Percentiles rank a stretch among this genome's conserved stretches.
phyloP scores from a whole-genome alignment of 2,797 vertebrate genomes.

The Coendou prehensilis region DNA sequence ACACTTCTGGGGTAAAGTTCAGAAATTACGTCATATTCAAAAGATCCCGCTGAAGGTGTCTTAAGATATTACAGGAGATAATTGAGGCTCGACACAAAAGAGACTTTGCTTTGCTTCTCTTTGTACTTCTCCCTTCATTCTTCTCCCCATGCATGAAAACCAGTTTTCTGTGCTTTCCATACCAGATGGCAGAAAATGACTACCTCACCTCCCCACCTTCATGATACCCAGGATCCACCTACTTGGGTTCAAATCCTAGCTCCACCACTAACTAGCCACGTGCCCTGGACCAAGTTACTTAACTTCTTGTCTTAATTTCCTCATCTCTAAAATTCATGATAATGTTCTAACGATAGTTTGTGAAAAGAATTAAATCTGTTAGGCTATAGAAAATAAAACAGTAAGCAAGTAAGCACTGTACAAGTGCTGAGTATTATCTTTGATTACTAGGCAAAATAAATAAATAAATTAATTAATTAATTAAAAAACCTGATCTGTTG shows the following conservation, averaged over 20 bases:
- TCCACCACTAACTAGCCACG: background rate
- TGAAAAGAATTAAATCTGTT: background rate
- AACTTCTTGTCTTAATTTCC: background rate
- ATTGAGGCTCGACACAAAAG: background rate
- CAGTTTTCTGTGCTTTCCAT: background rate
- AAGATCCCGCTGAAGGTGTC: background rate
- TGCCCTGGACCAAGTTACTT: constrained; percentile 2
- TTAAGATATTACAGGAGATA: background rate
- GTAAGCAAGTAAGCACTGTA: background rate
- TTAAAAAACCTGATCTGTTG: background rate
- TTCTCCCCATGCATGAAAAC: background rate
- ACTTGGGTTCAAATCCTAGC: constrained; percentile 16
- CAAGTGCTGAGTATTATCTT: constrained; percentile 7
- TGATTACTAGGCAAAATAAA: background rate
- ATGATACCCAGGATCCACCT: background rate
- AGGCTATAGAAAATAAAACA: background rate
- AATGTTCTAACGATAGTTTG: background rate
- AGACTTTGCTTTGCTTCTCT: constrained; percentile 14
- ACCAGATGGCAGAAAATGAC: background rate
- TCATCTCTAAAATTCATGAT: background rate
- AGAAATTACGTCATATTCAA: background rate
- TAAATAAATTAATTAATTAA: too few species aligned
- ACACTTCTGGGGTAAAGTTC: background rate
- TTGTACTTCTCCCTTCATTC: background rate
- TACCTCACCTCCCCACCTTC: background rate